phyloP scores from a whole-genome alignment of 2,888 invertebrate genomes.

The Melieria crassipennis region DNA sequence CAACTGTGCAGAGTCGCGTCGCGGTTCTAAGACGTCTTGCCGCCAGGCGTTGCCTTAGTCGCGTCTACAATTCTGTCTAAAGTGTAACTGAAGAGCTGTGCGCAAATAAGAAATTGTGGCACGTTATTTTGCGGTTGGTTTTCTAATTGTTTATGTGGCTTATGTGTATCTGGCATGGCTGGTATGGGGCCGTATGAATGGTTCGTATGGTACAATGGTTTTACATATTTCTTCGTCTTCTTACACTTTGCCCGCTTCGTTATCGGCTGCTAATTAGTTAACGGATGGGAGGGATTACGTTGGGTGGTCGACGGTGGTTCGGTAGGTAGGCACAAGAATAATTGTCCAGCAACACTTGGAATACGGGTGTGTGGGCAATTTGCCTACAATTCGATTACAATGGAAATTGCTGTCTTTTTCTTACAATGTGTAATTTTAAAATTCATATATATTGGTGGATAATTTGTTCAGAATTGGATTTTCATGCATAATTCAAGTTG shows the following conservation, averaged over 20 bases:
- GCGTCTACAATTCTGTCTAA: constrained; percentile 33
- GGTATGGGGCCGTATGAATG: not conserved
- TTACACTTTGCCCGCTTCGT: constrained; percentile 20
- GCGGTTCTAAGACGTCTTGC: not conserved
- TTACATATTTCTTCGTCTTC: constrained; percentile 13
- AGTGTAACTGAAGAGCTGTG: constrained; percentile 37
- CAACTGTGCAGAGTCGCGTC: too few relatives aligned
- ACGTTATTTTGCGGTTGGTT: constrained; percentile 16
- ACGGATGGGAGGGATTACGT: not conserved
- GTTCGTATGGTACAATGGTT: constrained; percentile 10
- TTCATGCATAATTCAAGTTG: too few relatives aligned
- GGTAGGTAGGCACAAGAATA: too few relatives aligned
- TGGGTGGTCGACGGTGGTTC: too few relatives aligned
- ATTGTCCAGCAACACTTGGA: too few relatives aligned
- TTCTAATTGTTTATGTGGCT: constrained; percentile 17
- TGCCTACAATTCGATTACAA: too few relatives aligned
- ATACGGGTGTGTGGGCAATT: too few relatives aligned
- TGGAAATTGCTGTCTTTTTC: too few relatives aligned
- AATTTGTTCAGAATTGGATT: too few relatives aligned
- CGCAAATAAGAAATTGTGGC: constrained; percentile 29
- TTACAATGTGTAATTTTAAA: too few relatives aligned
- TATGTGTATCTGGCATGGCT: not conserved
- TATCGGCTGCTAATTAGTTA: constrained; percentile 17
- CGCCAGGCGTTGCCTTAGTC: constrained; percentile 18
- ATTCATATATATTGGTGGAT: too few relatives aligned